phyloP scores from a whole-genome alignment of 1,140 invertebrate species.

The Pectinophora gossypiella region DNA sequence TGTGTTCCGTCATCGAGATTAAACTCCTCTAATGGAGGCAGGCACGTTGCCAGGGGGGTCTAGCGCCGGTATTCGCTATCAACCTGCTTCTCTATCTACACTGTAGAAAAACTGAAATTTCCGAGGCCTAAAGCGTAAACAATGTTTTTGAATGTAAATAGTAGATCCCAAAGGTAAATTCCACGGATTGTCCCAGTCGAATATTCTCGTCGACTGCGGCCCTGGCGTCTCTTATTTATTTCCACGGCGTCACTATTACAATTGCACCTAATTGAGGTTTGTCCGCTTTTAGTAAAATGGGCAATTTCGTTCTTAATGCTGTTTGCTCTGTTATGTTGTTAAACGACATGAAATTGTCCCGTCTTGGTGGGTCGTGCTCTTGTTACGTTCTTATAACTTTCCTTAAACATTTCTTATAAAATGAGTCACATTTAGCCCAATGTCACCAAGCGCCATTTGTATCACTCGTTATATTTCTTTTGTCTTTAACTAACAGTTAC shows the following conservation, averaged over 20 bases:
- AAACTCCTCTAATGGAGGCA: slow-evolving; percentile 59
- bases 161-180: too few species aligned
- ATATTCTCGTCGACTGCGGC: too few species aligned
- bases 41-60: slow-evolving; percentile 4
- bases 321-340: slow-evolving; percentile 38
- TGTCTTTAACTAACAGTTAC: too few species aligned
- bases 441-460: too few species aligned
- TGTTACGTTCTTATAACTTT: neutral
- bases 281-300: slow-evolving; percentile 70
- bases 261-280: slow-evolving; percentile 67
- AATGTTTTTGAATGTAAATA: too few species aligned
- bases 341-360: slow-evolving; percentile 18
- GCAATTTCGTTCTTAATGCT: slow-evolving; percentile 57
- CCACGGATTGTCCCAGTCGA: too few species aligned
- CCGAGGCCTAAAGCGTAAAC: too few species aligned
- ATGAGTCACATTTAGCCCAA: slow-evolving; percentile 2
- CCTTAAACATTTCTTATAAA: neutral
- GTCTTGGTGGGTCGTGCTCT: slow-evolving; percentile 9
- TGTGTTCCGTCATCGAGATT: slow-evolving; percentile 73
- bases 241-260: slow-evolving; percentile 65
- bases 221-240: slow-evolving; percentile 45
- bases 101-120: too few species aligned
- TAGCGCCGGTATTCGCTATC: neutral
- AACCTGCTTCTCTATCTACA: neutral
- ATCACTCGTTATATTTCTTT: too few species aligned